A percentile compares a stretch with the other conserved stretches of the same genome.
Evolutionary conservation across 2,888 invertebrate species (phyloP).

Genomic region (Odontocerum albicorne): DNA sequence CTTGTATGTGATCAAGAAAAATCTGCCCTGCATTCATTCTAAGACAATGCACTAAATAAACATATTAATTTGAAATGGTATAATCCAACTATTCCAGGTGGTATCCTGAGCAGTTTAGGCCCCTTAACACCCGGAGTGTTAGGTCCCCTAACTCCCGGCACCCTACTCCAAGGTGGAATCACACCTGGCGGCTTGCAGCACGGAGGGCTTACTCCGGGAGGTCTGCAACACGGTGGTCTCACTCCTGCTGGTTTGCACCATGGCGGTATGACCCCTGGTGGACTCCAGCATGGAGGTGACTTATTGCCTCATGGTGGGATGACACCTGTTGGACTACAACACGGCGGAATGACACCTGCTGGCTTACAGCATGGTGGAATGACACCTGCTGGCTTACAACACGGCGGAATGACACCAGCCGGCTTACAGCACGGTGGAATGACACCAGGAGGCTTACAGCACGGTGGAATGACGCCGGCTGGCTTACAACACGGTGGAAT

Average conservation of each 20-base stretch:
- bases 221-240: conserved; percentile 42
- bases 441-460: conserved; percentile 45
- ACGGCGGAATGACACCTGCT: conserved; percentile 40
- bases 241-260: conserved; percentile 36
- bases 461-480: conserved; percentile 46
- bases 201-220: conserved; percentile 46
- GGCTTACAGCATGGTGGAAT: conserved; percentile 49
- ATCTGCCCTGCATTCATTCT: too few species aligned
- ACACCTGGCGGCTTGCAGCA: conserved; percentile 49
- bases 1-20: too few species aligned
- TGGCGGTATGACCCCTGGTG: conserved; percentile 41
- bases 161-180: conserved; percentile 48
- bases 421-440: conserved; percentile 51
- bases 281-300: conserved; percentile 45
- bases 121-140: conserved; percentile 54
- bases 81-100: conserved; percentile 39
- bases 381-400: conserved; percentile 47
- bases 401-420: conserved; percentile 46
- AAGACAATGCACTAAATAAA: too few species aligned
- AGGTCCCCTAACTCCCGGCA: conserved; percentile 52
- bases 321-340: conserved; percentile 35
- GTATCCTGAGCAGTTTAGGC: conserved; percentile 50
- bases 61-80: too few species aligned
- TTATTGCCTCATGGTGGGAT: conserved; percentile 41
- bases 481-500: conserved; percentile 50